Percentiles rank a stretch among this genome's conserved stretches.
Evolutionary conservation across 2,797 vertebrate genomes (phyloP).

Genomic region (Sebastes nivosus): DNA sequence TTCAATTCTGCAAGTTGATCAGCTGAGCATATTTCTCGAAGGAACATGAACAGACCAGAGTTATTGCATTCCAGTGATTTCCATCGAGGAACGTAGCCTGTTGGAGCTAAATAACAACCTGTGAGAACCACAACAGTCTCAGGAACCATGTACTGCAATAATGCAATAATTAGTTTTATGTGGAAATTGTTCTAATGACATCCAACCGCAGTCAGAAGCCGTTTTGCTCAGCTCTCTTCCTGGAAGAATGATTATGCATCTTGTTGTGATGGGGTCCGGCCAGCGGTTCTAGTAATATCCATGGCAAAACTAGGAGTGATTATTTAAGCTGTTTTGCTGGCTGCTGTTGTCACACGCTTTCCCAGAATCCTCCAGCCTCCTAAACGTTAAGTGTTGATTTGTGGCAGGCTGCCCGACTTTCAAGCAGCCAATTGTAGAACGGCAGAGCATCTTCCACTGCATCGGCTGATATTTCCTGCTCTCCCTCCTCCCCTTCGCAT

Average conservation of each 20-base stretch:
- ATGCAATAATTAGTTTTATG: constrained; percentile 1
- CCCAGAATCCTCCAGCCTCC: constrained; percentile 69
- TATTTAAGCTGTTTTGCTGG: constrained; percentile 48
- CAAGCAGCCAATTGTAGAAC: constrained; percentile 52
- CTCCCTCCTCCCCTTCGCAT: constrained; percentile 31
- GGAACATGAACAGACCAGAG: neutral
- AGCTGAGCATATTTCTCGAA: neutral
- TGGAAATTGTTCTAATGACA: constrained; percentile 24
- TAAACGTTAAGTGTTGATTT: constrained; percentile 65
- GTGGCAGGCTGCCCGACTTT: constrained; percentile 59
- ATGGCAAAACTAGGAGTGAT: constrained; percentile 41
- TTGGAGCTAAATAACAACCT: neutral
- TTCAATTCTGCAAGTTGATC: neutral
- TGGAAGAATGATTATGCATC: constrained; percentile 57
- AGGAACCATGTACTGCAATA: neutral
- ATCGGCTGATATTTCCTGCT: constrained; percentile 63
- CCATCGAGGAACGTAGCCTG: neutral
- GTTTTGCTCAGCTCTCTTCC: constrained; percentile 46
- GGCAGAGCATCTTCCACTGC: constrained; percentile 54
- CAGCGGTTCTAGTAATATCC: constrained; percentile 60
- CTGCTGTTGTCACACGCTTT: constrained; percentile 66
- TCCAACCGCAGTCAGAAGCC: constrained; percentile 23
- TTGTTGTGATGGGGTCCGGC: constrained; percentile 35
- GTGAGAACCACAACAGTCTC: neutral
- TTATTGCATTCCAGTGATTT: neutral